phyloP scores from a whole-genome alignment of 2,113 vertebrate genomes.

The Gorsachius goisagi region DNA sequence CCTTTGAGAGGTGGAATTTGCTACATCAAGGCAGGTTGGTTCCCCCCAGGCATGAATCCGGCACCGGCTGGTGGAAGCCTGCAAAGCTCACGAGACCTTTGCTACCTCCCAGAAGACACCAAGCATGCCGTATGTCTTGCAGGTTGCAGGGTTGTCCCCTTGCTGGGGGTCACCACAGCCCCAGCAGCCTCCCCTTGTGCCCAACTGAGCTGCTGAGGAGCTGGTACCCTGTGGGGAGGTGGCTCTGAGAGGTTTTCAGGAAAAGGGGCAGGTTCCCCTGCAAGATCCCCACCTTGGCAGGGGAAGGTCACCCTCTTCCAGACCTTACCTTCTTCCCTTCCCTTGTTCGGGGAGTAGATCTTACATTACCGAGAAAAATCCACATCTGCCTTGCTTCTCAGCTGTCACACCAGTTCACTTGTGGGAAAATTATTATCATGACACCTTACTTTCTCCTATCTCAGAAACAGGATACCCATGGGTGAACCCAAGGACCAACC shows the following conservation, averaged over 20 bases:
- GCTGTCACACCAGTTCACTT: neutral
- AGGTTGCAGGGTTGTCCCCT: neutral
- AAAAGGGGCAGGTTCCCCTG: neutral
- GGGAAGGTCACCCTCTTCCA: neutral
- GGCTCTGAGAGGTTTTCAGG: neutral
- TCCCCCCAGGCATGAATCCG: neutral
- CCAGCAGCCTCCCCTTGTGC: neutral
- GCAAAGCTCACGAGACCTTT: neutral
- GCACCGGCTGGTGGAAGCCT: neutral
- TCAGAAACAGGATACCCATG: neutral
- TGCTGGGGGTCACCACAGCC: too few species aligned
- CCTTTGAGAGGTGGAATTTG: neutral
- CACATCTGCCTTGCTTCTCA: neutral
- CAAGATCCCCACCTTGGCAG: neutral
- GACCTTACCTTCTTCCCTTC: neutral
- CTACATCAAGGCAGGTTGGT: neutral
- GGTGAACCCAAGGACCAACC: neutral
- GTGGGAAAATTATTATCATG: neutral
- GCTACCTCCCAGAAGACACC: neutral
- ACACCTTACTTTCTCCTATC: neutral
- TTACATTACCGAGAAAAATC: neutral
- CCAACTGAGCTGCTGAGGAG: neutral
- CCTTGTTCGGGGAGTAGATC: neutral
- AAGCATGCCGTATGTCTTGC: accelerated
- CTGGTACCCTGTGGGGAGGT: neutral